These are phyloP conservation scores for Hypselothyrea guttata DNA, from an alignment of 2,888 invertebrate genomes.

Conservation along the genomic window DNA sequence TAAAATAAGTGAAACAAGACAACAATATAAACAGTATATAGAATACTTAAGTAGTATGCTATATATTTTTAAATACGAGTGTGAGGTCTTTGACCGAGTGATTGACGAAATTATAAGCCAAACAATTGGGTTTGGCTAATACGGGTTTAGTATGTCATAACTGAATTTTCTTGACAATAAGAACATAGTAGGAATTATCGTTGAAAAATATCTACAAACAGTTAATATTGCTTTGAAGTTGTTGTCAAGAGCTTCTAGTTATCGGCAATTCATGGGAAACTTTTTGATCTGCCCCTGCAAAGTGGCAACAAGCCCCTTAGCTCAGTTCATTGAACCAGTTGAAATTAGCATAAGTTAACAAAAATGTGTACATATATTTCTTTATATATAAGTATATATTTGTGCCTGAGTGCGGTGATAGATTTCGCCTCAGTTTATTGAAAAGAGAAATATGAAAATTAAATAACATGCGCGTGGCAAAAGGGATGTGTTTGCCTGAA, in stretches of 20 bases:
- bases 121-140: neutral
- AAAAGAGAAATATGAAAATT: conserved; percentile 25
- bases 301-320: neutral
- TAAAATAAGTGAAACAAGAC: neutral
- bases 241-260: conserved; percentile 6
- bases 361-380: no score
- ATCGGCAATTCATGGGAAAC: conserved; percentile 14
- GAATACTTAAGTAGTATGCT: no score
- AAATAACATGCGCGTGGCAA: conserved; percentile 23
- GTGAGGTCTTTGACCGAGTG: neutral
- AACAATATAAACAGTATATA: neutral
- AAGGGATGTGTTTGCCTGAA: conserved; percentile 1
- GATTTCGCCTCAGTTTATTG: conserved; percentile 5
- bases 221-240: conserved; percentile 28
- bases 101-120: neutral
- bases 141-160: no score
- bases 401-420: neutral
- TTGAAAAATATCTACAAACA: neutral
- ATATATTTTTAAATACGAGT: neutral
- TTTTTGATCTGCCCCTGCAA: conserved; percentile 5
- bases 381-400: neutral
- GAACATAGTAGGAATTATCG: no score
- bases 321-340: conserved; percentile 20
- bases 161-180: no score
- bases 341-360: conserved; percentile 48